Conservation (phyloP, 1,140 invertebrate genomes). For the Drosophila triauraria region DNA sequence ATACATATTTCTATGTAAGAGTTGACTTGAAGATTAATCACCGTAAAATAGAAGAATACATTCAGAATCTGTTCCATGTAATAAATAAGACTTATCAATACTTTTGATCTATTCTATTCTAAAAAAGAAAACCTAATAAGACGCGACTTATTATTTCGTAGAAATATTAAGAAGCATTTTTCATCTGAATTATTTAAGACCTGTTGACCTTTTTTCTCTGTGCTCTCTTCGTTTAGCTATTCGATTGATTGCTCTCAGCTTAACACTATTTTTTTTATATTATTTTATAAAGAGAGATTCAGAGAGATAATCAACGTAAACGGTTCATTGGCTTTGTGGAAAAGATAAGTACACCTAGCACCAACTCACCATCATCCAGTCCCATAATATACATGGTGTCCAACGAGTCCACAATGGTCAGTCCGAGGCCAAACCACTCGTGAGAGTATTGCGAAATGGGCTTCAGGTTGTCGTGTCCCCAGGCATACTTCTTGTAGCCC, state of each 20-base stretch:
- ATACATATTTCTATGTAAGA: too few relatives aligned
- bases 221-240: too few relatives aligned
- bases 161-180: background rate
- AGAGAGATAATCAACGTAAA: background rate
- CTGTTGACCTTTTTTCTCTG: too few relatives aligned
- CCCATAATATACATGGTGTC: constrained; percentile 98
- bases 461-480: constrained; percentile 97
- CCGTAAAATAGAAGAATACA: background rate
- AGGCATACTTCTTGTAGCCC: constrained; percentile 95
- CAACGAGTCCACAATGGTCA: constrained; percentile 96
- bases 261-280: too few relatives aligned
- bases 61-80: background rate
- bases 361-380: constrained; percentile 90
- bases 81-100: background rate
- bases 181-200: too few relatives aligned
- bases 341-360: background rate
- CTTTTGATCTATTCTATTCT: background rate
- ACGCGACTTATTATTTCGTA: background rate
- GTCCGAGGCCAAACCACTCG: constrained; percentile 96
- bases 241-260: too few relatives aligned
- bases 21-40: background rate
- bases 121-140: background rate
- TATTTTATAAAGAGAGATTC: too few relatives aligned
- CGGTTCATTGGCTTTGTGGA: background rate
- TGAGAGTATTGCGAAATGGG: constrained; percentile 92